Base-by-base conservation (phyloP, 2,888 invertebrate genomes). In the Arrhopalites spinosus region DNA sequence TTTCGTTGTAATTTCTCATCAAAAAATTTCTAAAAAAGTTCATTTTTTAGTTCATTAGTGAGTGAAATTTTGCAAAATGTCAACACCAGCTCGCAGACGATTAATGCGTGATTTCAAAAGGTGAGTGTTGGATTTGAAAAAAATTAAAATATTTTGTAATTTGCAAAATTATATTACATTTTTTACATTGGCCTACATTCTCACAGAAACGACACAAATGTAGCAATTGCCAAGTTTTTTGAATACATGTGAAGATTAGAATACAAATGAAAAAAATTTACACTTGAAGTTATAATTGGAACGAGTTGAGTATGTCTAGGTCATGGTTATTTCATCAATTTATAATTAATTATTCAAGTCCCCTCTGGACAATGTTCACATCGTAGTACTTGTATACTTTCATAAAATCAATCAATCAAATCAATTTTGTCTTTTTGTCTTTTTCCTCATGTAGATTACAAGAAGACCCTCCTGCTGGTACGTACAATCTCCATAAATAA, bases 381-480 rank as follows among this genome's bases (percentile, higher is more conserved):
- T n/a, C n/a, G n/a, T n/a, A n/a, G n/a, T n/a, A n/a, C n/a, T n/a
- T n/a, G n/a, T n/a, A n/a, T n/a, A n/a, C n/a, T n/a, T n/a, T n/a
- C n/a, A n/a, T n/a, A n/a, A n/a, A n/a, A n/a, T n/a, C n/a, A n/a
- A n/a, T n/a, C n/a, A n/a, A n/a, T n/a, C n/a, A n/a, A n/a, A n/a
- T n/a, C n/a, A n/a, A n/a, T n/a, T n/a, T n/a, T n/a, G n/a, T n/a
- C n/a, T n/a, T n/a, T n/a, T n/a, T n/a, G n/a, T n/a, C n/a, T n/a
- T n/a, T n/a, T n/a, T n/a, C n/a, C n/a, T n/a, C n/a, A n/a, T 15
- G 15, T 8, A 56, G 76, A 76, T 71, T 76, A 78, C 45, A 73
- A 73, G 78, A 85, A 87, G 83, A 84, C 89, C 76, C 87, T 89
- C 89, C 89, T 84, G 89, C 90, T 13, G 50, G 36, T 36, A n/a